Evolutionary conservation across 1,140 invertebrate genomes (phyloP).

Genomic region (Rhagoletis zephyria): DNA sequence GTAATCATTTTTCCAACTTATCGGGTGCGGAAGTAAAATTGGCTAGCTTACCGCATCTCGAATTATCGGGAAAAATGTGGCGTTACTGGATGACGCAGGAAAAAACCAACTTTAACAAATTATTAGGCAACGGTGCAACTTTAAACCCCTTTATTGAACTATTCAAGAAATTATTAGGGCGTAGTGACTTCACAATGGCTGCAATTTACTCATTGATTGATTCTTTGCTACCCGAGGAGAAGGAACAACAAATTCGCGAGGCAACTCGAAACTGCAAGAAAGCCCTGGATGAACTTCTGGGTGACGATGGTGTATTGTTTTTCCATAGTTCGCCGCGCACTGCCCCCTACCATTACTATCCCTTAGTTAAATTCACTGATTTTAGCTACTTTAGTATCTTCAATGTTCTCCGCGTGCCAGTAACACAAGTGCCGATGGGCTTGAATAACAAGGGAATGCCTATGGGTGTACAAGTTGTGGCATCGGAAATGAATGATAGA

Average conservation of each 20-base stretch:
- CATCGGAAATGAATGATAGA: conserved; percentile 84
- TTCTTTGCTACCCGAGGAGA: conserved; percentile 77
- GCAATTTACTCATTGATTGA: conserved; percentile 81
- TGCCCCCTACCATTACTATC: conserved; percentile 89
- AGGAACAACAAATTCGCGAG: conserved; percentile 78
- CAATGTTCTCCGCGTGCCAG: conserved; percentile 88
- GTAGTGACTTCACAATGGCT: conserved; percentile 79
- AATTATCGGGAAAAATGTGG: conserved; percentile 81
- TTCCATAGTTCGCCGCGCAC: conserved; percentile 87
- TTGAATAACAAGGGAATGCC: conserved; percentile 83
- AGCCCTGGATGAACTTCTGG: conserved; percentile 81
- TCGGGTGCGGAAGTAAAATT: conserved; percentile 62
- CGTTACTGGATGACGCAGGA: conserved; percentile 84
- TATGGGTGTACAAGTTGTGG: conserved; percentile 86
- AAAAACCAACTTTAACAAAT: conserved; percentile 76
- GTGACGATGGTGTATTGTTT: conserved; percentile 86
- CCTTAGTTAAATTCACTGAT: conserved; percentile 87
- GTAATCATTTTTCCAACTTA: conserved; percentile 63
- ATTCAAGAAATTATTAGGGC: conserved; percentile 76
- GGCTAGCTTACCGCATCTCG: conserved; percentile 76
- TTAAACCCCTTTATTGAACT: conserved; percentile 76
- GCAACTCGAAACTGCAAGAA: conserved; percentile 77
- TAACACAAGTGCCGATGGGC: conserved; percentile 86
- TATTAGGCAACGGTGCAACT: conserved; percentile 78
- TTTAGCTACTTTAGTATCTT: conserved; percentile 92